Conservation (phyloP, 2,888 invertebrate genomes). For the Bellardia pandia region DNA sequence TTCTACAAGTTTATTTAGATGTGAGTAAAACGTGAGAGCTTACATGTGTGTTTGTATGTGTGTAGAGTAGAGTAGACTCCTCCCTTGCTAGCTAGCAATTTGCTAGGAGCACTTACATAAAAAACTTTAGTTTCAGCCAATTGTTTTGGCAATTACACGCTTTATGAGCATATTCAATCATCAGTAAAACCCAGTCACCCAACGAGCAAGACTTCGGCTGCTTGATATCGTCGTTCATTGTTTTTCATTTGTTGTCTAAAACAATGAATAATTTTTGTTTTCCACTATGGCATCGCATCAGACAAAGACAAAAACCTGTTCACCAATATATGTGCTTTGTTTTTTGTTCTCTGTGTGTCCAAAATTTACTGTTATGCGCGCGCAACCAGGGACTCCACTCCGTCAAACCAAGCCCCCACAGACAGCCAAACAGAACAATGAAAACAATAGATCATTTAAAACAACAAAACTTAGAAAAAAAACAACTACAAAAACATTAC, state of each 20-base stretch:
- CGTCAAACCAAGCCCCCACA: constrained; percentile 65
- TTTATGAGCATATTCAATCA: constrained; percentile 67
- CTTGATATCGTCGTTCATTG: constrained; percentile 67
- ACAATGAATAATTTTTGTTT: constrained; percentile 56
- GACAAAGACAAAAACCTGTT: constrained; percentile 60
- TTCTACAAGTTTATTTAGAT: constrained; percentile 17
- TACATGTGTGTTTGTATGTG: constrained; percentile 71
- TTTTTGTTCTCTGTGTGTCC: constrained; percentile 60
- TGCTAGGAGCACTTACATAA: constrained; percentile 67
- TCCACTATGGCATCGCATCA: constrained; percentile 43
- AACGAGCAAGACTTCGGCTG: constrained; percentile 67
- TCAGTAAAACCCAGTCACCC: constrained; percentile 66
- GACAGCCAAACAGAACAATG: constrained; percentile 62
- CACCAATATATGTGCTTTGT: constrained; percentile 26
- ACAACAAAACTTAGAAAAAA: constrained; percentile 48
- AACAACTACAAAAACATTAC: background rate
- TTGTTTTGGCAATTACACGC: constrained; percentile 76
- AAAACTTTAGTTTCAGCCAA: constrained; percentile 78
- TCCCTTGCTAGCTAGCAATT: constrained; percentile 75
- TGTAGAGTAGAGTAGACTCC: constrained; percentile 76
- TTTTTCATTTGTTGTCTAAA: constrained; percentile 71
- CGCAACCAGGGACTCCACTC: constrained; percentile 56
- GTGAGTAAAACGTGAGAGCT: constrained; percentile 62
- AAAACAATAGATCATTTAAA: constrained; percentile 68
- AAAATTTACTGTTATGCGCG: constrained; percentile 69